Base-by-base conservation (phyloP, 53 echinoderm and acorn worm species). In the Astropecten irregularis region DNA sequence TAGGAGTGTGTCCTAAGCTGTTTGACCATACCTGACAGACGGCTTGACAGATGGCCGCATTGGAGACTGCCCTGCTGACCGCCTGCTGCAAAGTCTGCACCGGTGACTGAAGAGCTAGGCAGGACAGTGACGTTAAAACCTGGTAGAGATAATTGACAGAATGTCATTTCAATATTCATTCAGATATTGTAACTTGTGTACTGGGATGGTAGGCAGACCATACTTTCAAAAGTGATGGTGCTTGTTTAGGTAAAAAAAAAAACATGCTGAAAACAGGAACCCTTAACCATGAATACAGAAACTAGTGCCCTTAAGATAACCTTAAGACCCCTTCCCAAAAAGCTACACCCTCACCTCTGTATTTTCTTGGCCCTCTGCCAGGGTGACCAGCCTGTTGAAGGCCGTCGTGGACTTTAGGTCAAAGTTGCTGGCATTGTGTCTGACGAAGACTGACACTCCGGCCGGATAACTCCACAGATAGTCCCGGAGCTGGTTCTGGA, bases 21-120 rank as follows among this genome's bases (percentile, higher is more conserved):
- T n/a, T n/a, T n/a, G n/a, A n/a, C n/a, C 58, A 11, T 71, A 85
- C 85, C 85, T 85, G 71, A 35, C 71, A 64, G 11, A 85, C 50
- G 5, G 85, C 61, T 49, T 39, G 85, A 42, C 60, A 62, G 14
- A 73, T 73, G 49, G 85, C 72, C 28, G 85, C 33, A 52, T 85
- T 85, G 25, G 73, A 72, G 26, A 85, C 85, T 9, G 85, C 85
- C 30, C 85, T 29, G 14, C 32, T n/a, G 73, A 85, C 63, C 3
- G 73, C 73, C 10, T 46, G 49, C 9, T 59, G 62, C 18, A 85
- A 60, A 1, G 73, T 73, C 1, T 37, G 31, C 26, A 40, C 36
- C 9, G 85, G 85, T 4, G 33, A 66, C 18, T 85, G 85, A 29
- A 85, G 34, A 20, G 85, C 85, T 28, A 85, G 4, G 22, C 71